phyloP scores from a whole-genome alignment of 2,113 vertebrate genomes.

The Scalopus aquaticus region DNA sequence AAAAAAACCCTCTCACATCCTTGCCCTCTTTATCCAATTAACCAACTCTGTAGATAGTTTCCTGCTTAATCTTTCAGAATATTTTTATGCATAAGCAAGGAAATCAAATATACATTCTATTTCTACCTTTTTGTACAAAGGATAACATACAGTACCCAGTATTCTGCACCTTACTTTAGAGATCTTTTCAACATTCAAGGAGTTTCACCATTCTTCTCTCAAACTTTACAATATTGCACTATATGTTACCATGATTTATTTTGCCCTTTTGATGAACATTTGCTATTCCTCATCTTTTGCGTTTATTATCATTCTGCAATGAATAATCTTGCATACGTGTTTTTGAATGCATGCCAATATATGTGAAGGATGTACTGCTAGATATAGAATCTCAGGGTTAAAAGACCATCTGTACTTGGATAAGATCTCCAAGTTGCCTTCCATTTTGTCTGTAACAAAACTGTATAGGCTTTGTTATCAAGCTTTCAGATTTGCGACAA shows the following conservation, averaged over 20 bases:
- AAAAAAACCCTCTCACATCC: neutral
- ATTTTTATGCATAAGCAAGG: neutral
- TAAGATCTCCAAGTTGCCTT: neutral
- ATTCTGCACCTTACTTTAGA: neutral
- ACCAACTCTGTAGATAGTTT: neutral
- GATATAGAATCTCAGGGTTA: neutral
- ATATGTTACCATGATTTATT: neutral
- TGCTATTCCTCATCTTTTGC: neutral
- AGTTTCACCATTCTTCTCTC: neutral
- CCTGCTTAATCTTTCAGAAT: neutral
- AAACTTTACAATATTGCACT: neutral
- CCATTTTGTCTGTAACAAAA: neutral
- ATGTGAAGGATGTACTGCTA: neutral
- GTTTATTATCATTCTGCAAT: neutral
- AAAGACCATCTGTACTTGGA: constrained; percentile 19
- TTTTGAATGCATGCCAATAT: neutral
- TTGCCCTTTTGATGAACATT: neutral
- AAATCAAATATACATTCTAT: neutral
- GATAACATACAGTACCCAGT: neutral
- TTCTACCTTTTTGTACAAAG: neutral
- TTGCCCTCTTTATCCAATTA: neutral
- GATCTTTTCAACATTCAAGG: neutral
- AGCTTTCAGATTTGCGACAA: neutral
- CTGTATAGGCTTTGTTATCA: neutral
- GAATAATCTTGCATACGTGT: neutral